Base-by-base conservation (phyloP, 1,140 invertebrate genomes). In the Brachionus sp. region DNA sequence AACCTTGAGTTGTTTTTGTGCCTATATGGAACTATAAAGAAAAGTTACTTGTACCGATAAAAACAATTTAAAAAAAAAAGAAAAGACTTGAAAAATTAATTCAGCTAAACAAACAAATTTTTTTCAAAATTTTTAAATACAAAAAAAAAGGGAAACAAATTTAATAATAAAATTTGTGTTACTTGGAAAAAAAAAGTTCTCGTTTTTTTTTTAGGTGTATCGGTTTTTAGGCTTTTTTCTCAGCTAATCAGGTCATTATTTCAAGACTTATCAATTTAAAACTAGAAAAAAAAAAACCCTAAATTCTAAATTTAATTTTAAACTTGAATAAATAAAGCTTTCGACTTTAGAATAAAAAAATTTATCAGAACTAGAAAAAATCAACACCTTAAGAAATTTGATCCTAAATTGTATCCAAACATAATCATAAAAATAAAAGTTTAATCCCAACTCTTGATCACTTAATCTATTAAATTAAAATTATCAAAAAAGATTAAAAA, bases 401-500 rank as follows among this genome's bases (percentile, higher is more conserved):
- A 57, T 57, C 50, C 16, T 16, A 57, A 57, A 57, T 57, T 57
- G 50, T 57, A 57, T 57, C 16, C 19, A 57, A 57, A 57, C 50
- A 57, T 19, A 57, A 50, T 50, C 16, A 50, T 50, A 50, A 2
- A 50, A 50, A 50, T 50, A 57, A 57, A 57, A 57, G 50, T 57
- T 57, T 57, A 57, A 57, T 57, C 50, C 50, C 50, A 57, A 57
- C 50, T 57, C 50, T 57, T 57, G 50, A 57, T 57, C 50, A 57
- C 50, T 57, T 57, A 57, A 57, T 57, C 50, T 57, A 57, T 57
- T 57, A 57, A 57, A 57, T 57, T 57, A 23, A 57, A 57, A 19
- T 57, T 57, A 57, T 57, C 50, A 57, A 57, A 57, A 57, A 57
- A 57, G 50, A 57, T 57, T 57, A 57, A 57, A 57, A 57, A 53